Evolutionary conservation across 1,140 invertebrate genomes (phyloP), one percentile per base, ranked within the genome.

Genomic region (Drosophila orosa): DNA sequence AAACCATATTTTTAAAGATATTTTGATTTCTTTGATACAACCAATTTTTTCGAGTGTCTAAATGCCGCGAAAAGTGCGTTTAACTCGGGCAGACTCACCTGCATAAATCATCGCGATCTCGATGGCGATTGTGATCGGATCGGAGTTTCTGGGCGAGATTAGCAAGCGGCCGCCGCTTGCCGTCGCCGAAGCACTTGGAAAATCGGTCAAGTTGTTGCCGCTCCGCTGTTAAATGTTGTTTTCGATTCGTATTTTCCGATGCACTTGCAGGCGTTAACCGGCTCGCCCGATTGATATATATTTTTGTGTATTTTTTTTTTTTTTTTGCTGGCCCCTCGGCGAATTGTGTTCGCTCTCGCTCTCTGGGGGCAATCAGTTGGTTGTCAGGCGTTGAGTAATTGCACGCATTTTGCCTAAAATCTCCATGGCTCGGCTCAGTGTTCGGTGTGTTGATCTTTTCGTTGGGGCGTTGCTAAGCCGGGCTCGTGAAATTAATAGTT

Each of bases 91-190:
- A 56, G 57, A 82, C 79, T 86, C 62, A 87, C 82, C 83, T 86
- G 83, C 57, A 87, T 86, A 86, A 86, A 86, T 87, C 82, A 87
- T 87, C 74, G 78, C 65, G 74, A 59, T 69, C 29, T 71, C 42
- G 67, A 74, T 82, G 45, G 78, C 61, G 66, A 69, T 77, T 59
- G 58, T 35, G 59, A 77, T 40, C 40, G 42, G 57, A 48, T 58
- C 50, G 31, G 31, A 54, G 57, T 82, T 65, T 81, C 74, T 82
- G 79, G 79, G 79, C 80, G 80, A 75, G 80, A 82, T 83, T 83
- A 79, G 75, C 77, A 56, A 50, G 22, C 55, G 24, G 33, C 54
- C n/a, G 33, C 60, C 19, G 50, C 50, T n/a, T 35, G 31, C 31
- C 50, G 47, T 76, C 62, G 57, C 82, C 83, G 62, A 87, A 76